Evolutionary conservation across 2,888 invertebrate species (phyloP).

Genomic region (Hydraecia micacea): DNA sequence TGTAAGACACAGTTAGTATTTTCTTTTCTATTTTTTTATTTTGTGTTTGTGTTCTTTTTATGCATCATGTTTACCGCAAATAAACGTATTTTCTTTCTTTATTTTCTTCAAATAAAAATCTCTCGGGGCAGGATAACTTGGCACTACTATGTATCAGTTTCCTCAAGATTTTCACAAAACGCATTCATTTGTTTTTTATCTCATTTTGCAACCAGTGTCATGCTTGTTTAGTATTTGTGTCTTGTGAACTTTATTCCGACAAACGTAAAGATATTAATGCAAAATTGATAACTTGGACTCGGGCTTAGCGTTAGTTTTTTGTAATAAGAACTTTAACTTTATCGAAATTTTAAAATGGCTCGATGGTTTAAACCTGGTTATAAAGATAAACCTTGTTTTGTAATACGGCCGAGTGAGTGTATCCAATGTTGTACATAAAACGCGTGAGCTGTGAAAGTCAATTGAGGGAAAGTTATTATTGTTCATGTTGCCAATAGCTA

Average conservation of each 20-base stretch:
- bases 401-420: neutral
- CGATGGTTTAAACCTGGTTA: too few species aligned
- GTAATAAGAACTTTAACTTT: too few species aligned
- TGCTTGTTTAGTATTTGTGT: neutral
- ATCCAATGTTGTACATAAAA: constrained; percentile 40
- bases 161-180: neutral
- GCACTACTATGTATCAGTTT: neutral
- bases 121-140: neutral
- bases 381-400: too few species aligned
- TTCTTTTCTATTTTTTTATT: neutral
- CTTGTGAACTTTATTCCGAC: too few species aligned
- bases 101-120: neutral
- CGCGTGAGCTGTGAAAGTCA: constrained; percentile 57
- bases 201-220: neutral
- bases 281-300: too few species aligned
- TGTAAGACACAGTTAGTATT: neutral
- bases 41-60: too few species aligned
- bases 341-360: too few species aligned
- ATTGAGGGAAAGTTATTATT: constrained; percentile 61
- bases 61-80: too few species aligned
- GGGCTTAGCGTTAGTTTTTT: too few species aligned
- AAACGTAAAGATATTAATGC: too few species aligned
- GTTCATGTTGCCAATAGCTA: constrained; percentile 47
- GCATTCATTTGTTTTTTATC: neutral
- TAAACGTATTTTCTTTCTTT: too few species aligned